These are phyloP conservation scores for Trachemys scripta DNA, from an alignment of 2,113 vertebrate genomes.

Conservation along the genomic window DNA sequence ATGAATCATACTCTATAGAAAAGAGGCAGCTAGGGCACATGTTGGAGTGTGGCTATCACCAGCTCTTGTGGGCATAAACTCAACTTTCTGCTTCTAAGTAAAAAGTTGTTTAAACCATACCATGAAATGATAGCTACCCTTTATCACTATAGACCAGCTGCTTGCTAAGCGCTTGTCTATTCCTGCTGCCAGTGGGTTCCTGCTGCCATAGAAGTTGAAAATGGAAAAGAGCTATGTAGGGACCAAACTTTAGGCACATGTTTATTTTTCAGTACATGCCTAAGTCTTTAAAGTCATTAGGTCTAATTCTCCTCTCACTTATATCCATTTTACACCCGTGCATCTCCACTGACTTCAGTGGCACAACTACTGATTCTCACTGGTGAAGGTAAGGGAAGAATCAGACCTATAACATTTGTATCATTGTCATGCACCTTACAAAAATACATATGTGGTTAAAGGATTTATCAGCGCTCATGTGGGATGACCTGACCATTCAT, in stretches of 20 bases:
- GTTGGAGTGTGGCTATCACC: constrained; percentile 41
- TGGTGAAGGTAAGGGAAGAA: not conserved
- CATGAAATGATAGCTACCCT: constrained; percentile 35
- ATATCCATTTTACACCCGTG: constrained; percentile 15
- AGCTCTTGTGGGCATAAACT: not conserved
- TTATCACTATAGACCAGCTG: constrained; percentile 69
- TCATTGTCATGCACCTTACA: rapidly evolving
- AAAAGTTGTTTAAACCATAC: constrained; percentile 44
- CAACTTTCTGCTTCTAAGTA: constrained; percentile 59
- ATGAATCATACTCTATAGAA: not conserved
- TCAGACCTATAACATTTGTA: rapidly evolving
- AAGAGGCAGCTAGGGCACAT: not conserved
- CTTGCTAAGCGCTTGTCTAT: constrained; percentile 59
- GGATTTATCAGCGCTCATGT: not conserved
- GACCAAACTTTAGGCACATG: not conserved
- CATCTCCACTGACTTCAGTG: not conserved
- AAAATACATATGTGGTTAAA: not conserved
- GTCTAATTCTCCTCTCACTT: constrained; percentile 30
- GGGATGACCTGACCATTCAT: not conserved
- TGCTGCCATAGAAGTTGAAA: not conserved
- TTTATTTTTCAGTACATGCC: constrained; percentile 4
- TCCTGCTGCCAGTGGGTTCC: constrained; percentile 31
- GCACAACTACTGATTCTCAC: not conserved
- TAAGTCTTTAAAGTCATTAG: constrained; percentile 4
- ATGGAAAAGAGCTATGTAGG: constrained; percentile 68